phyloP scores from a whole-genome alignment of 1,140 invertebrate species.

The Hyles vespertilio region DNA sequence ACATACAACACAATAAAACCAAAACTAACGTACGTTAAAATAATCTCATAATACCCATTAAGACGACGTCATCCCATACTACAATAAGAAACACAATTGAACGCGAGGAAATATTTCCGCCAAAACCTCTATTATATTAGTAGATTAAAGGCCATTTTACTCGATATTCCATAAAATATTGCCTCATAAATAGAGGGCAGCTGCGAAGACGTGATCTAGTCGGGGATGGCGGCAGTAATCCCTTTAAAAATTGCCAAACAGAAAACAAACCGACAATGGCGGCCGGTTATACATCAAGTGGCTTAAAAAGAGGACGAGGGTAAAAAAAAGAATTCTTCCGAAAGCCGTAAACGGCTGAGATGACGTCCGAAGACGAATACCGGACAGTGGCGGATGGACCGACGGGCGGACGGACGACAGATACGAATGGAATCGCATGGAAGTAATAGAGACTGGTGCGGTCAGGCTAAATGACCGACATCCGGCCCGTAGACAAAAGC shows the following conservation, averaged over 20 bases:
- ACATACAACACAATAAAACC: no score
- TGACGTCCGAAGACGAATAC: slow-evolving; percentile 55
- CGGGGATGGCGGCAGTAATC: slow-evolving; percentile 46
- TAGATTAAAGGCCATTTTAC: slow-evolving; percentile 73
- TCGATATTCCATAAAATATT: slow-evolving; percentile 73
- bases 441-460: slow-evolving; percentile 61
- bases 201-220: slow-evolving; percentile 60
- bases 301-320: slow-evolving; percentile 42
- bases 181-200: slow-evolving; percentile 66
- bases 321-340: slow-evolving; percentile 26
- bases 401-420: slow-evolving; percentile 49
- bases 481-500: slow-evolving; percentile 73
- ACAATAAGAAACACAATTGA: slow-evolving; percentile 65
- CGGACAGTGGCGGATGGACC: neutral
- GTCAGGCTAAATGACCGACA: slow-evolving; percentile 68
- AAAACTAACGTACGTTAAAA: slow-evolving; percentile 14
- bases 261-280: slow-evolving; percentile 65
- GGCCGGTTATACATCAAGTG: slow-evolving; percentile 52
- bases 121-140: slow-evolving; percentile 63
- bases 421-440: slow-evolving; percentile 68
- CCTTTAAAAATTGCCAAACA: slow-evolving; percentile 73
- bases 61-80: slow-evolving; percentile 13
- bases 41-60: slow-evolving; percentile 40
- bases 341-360: slow-evolving; percentile 37
- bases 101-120: slow-evolving; percentile 34